These are phyloP conservation scores for Plutomurus gul DNA, from an alignment of 1,140 invertebrate species.

Conservation along the genomic window DNA sequence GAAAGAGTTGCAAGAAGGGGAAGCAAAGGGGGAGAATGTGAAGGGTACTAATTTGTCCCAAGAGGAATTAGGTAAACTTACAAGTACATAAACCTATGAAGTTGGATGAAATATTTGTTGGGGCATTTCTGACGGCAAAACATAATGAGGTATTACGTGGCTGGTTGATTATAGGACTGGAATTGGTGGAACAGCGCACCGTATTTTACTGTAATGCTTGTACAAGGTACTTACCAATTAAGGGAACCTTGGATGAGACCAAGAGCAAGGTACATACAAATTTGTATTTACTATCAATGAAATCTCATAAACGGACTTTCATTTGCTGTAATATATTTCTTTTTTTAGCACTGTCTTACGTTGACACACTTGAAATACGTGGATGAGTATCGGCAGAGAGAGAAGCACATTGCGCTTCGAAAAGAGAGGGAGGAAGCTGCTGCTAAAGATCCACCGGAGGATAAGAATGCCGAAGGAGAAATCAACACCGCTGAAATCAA, in stretches of 20 bases:
- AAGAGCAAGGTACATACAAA: background rate
- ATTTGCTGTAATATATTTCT: background rate
- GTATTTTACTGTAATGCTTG: slow-evolving; percentile 52
- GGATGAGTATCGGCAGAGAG: slow-evolving; percentile 41
- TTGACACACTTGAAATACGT: slow-evolving; percentile 49
- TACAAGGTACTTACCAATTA: slow-evolving; percentile 48
- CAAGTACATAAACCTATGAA: too few species aligned
- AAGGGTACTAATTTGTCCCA: slow-evolving; percentile 50
- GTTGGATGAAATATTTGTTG: too few species aligned
- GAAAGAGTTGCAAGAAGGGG: slow-evolving; percentile 45
- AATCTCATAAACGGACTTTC: background rate
- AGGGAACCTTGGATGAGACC: slow-evolving; percentile 37
- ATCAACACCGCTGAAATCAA: background rate
- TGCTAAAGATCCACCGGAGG: background rate
- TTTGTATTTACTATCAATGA: too few species aligned
- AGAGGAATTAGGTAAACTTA: slow-evolving; percentile 48
- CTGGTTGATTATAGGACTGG: slow-evolving; percentile 38
- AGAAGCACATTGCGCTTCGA: slow-evolving; percentile 33
- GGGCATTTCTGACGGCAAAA: too few species aligned
- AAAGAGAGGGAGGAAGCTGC: slow-evolving; percentile 28
- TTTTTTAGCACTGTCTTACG: slow-evolving; percentile 50
- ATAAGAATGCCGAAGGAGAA: background rate
- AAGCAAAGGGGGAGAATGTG: slow-evolving; percentile 43
- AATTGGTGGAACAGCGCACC: slow-evolving; percentile 44
- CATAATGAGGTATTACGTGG: too few species aligned